Evolutionary conservation across 2,888 invertebrate species (phyloP), one percentile per base, ranked within the genome.

Genomic region (Synanthedon formicaeformis): DNA sequence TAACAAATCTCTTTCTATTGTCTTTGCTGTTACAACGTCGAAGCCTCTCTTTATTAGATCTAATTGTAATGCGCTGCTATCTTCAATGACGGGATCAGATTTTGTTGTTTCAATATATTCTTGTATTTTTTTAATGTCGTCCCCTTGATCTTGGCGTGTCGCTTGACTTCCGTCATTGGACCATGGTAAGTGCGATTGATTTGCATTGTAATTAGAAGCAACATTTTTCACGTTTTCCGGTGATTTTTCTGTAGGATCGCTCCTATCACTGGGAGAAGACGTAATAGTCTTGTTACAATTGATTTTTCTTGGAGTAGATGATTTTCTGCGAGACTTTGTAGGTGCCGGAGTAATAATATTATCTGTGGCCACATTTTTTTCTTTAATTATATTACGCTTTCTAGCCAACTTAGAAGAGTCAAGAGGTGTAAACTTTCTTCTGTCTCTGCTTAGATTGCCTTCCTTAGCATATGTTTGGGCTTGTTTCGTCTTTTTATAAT

Each of bases 271-370:
- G 62, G 76, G 76, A 4, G 77, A 74, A 79, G 34, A 34, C 2
- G 34, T 8, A 34, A 34, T 34, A 76, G 68, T 63, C 69, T 86
- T 82, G 48, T 73, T 75, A 53, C 81, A 78, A 57, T 82, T 70
- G 5, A 87, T 65, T 71, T 88, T 88, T 58, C 88, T 73, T 2
- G 88, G 88, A 2, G 87, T 87, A 2, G 88, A 86, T 13, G 88
- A 88, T 65, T 88, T 88, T 62, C 88, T 72, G 41, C 87, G 77
- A 0, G 88, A 88, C 63, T 87, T 88, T 0, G 81, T 76, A 11
- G 77, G 77, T 40, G 63, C 72, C 34, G 69, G 61, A 49, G 57
- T 55, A 48, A 62, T 50, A 1, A 60, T 41, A 6, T 72, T 62
- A 8, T 61, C 53, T 16, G 57, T 18, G 50, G 60, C 62, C 13